Base-by-base conservation (phyloP, 2,888 invertebrate species). In the Bombylius major region DNA sequence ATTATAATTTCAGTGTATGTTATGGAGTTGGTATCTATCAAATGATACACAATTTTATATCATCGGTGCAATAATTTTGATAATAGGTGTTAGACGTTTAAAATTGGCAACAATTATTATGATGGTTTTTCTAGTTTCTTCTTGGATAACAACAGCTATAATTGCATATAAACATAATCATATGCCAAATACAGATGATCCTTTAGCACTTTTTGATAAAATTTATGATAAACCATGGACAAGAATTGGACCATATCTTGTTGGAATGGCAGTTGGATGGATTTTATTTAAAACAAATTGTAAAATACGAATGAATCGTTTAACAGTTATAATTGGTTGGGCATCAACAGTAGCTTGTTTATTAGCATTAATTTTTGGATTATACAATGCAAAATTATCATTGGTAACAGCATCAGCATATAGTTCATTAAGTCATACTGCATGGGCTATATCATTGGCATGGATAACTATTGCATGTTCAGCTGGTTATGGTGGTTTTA, bases 211-310 rank as follows among this genome's bases (percentile, higher is more conserved):
- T 53, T 91, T 91, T 70, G 90, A 91, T 72, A 88, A 89, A 76
- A 87, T 91, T 63, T 91, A 91, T 70, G 90, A 90, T 73, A 91
- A 90, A 71, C 90, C 90, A 2, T 91, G 90, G 89, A 90, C 90
- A 0, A 74, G 90, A 57, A 73, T 90, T 13, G 90, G 90, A 0
- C 90, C 90, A 0, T 91, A 90, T 70, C 76, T 90, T 4, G 84
- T 90, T 54, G 90, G 90, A 62, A 90, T 91, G 88, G 78, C 82
- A 23, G 83, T 85, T 0, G 90, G 90, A 0, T 91, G 89, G 84
- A 81, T 86, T 59, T 76, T 91, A 31, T 90, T 87, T 70, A 87
- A 87, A 73, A 89, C 86, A 34, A 84, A 89, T 68, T 82, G 88
- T 70, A 84, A 84, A 70, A 81, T 90, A 23, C 79, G 81, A 60